Percentiles rank a stretch among this genome's conserved stretches.
These are phyloP conservation scores for Pogoniulus pusillus DNA, from an alignment of 2,797 vertebrate species.

Conservation along the genomic window DNA sequence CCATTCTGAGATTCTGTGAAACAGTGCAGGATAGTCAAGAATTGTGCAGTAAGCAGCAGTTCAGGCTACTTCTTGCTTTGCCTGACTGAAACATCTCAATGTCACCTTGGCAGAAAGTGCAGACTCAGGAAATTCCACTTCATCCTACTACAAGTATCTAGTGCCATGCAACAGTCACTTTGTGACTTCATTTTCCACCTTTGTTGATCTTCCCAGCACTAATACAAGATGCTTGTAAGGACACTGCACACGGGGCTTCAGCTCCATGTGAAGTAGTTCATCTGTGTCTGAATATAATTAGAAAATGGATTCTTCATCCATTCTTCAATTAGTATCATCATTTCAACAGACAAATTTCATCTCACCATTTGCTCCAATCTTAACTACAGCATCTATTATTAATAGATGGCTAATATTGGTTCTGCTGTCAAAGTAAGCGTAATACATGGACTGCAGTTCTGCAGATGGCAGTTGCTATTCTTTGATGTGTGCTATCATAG, in stretches of 20 bases:
- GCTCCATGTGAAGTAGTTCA: background rate
- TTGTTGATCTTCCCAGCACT: background rate
- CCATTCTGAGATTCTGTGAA: background rate
- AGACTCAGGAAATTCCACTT: background rate
- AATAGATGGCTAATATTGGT: background rate
- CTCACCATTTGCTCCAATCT: background rate
- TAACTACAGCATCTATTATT: background rate
- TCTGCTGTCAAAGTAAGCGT: background rate
- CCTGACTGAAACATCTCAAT: background rate
- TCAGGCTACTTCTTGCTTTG: background rate
- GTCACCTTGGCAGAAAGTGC: background rate
- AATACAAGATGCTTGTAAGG: background rate
- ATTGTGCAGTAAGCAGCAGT: background rate
- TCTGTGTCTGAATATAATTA: background rate
- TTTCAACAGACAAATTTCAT: background rate
- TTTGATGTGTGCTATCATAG: background rate
- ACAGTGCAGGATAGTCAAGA: background rate
- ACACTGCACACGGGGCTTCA: background rate
- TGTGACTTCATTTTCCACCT: background rate
- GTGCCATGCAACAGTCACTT: background rate
- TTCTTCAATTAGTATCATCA: background rate
- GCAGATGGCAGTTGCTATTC: background rate
- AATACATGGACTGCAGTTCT: background rate
- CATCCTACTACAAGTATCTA: background rate
- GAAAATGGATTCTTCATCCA: background rate